phyloP scores from a whole-genome alignment of 2,888 invertebrate genomes.

The Matsumyia berberina region DNA sequence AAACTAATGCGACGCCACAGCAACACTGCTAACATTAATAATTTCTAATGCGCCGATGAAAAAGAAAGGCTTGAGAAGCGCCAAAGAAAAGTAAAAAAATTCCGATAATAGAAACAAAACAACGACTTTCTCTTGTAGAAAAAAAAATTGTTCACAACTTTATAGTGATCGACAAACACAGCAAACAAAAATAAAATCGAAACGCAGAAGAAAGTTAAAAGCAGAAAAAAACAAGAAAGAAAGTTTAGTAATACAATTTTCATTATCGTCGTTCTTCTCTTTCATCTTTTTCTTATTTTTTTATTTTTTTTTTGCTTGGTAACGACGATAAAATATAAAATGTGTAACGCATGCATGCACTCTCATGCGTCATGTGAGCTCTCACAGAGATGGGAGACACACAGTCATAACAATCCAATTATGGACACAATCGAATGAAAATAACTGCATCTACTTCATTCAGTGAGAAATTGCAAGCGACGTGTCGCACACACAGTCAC shows the following conservation, averaged over 20 bases:
- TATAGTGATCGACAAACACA: no score
- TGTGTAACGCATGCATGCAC: constrained; percentile 55
- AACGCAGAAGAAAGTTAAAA: constrained; percentile 67
- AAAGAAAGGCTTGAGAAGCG: constrained; percentile 66
- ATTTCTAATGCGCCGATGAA: constrained; percentile 59
- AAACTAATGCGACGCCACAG: constrained; percentile 13
- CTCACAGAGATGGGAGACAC: constrained; percentile 20
- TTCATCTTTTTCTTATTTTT: constrained; percentile 4
- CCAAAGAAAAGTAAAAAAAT: constrained; percentile 22
- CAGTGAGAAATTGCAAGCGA: constrained; percentile 52
- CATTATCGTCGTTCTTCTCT: constrained; percentile 32
- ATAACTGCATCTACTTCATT: constrained; percentile 23
- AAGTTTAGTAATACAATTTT: constrained; percentile 65
- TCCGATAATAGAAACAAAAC: constrained; percentile 36
- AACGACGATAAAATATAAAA: background rate
- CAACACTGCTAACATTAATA: constrained; percentile 31
- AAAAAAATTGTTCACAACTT: background rate
- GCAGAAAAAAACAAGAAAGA: constrained; percentile 57
- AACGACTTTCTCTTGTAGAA: constrained; percentile 59
- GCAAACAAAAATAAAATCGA: constrained; percentile 14
- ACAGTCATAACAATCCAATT: constrained; percentile 45
- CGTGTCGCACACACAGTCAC: background rate
- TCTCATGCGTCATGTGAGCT: constrained; percentile 41
- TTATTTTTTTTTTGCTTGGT: constrained; percentile 1
- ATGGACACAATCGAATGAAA: constrained; percentile 11